Evolutionary conservation across 2,888 invertebrate genomes (phyloP), one percentile per base, ranked within the genome.

Genomic region (Idaea straminata): DNA sequence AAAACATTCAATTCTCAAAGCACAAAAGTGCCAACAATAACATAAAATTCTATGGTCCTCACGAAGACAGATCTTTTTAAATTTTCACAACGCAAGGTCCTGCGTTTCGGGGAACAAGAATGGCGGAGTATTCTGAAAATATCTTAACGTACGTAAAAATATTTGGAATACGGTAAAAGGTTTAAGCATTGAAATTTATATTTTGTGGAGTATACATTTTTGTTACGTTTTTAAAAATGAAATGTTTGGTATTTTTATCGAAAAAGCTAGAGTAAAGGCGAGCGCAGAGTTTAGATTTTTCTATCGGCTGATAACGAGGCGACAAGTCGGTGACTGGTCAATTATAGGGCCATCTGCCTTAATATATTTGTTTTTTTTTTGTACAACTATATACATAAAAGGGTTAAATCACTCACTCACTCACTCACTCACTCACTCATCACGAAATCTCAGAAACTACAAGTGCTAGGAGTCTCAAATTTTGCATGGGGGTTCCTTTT

Each of bases 1-100:
- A 62, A 62, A 62, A 58, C 35, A 25, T 62, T 38, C 57, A 63
- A 62, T 61, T 25, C 61, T 47, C 47, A 47, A 47, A 47, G 47
- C 47, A 47, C 47, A 47, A 47, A 47, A 47, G 47, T 47, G 60
- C 60, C 25, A 61, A 71, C 63, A 67, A 68, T 71, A 71, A 76
- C 75, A 69, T 67, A 67, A 75, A 71, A 77, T 73, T 68, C 66
- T 57, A 65, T 63, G 61, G 66, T 58, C 59, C 34, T 34, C 59
- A 61, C 71, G 66, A 67, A 75, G 70, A 72, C 75, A 71, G 75
- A 73, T 68, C 75, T 74, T 74, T 57, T 76, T 67, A 71, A 77
- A 70, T 65, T 71, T 71, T 74, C 62, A 69, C 69, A 68, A 72
- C 72, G 64, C 72, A 73, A 67, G 69, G 68, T 64, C 66, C 63